These are phyloP conservation scores for Dendrolimus pini DNA, from an alignment of 2,888 invertebrate species.

Conservation along the genomic window DNA sequence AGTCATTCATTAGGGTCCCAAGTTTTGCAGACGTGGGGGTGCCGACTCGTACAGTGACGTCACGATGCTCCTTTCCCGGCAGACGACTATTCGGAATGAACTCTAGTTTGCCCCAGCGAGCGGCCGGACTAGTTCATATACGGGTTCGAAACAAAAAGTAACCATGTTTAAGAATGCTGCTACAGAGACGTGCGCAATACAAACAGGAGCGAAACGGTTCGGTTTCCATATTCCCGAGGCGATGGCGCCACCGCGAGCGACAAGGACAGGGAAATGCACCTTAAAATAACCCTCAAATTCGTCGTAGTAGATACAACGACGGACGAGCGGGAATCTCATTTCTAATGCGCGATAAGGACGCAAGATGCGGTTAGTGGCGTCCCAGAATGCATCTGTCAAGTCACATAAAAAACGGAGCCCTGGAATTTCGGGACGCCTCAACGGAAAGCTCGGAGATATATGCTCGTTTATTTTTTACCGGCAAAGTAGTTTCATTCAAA, in stretches of 20 bases:
- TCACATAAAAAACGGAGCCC: conserved; percentile 62
- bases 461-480: conserved; percentile 67
- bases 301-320: conserved; percentile 44
- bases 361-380: conserved; percentile 71
- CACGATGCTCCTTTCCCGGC: conserved; percentile 50
- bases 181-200: conserved; percentile 42
- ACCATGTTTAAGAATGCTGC: conserved; percentile 57
- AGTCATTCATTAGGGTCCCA: conserved; percentile 76
- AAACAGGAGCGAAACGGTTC: conserved; percentile 58
- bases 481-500: conserved; percentile 68
- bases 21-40: conserved; percentile 76
- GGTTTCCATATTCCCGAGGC: conserved; percentile 43
- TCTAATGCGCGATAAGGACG: conserved; percentile 63
- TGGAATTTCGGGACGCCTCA: conserved; percentile 71
- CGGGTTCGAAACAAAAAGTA: conserved; percentile 42
- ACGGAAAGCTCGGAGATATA: conserved; percentile 47
- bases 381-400: conserved; percentile 74
- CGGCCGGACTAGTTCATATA: not conserved
- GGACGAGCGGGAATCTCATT: conserved; percentile 53
- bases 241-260: conserved; percentile 65
- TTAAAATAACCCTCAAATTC: conserved; percentile 69
- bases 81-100: conserved; percentile 35
- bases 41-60: conserved; percentile 57
- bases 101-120: conserved; percentile 28
- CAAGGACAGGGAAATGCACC: conserved; percentile 60